Evolutionary conservation across 2,888 invertebrate genomes (phyloP).

Genomic region (Troglohyphantes excavatus): DNA sequence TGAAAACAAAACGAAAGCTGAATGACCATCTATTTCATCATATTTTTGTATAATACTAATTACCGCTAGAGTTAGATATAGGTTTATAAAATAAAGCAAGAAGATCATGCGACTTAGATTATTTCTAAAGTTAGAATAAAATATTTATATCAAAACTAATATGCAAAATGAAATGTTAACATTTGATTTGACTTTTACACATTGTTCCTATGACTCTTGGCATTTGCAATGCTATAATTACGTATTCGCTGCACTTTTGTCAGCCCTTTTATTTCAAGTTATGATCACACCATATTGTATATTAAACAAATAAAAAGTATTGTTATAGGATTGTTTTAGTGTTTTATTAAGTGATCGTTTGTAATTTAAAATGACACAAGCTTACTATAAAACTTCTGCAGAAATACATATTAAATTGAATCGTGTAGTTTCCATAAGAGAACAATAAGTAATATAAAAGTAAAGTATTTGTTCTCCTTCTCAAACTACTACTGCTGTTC

Average conservation of each 20-base stretch:
- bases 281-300: constrained; percentile 53
- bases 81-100: neutral
- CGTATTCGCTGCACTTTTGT: constrained; percentile 55
- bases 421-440: no score
- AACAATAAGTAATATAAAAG: no score
- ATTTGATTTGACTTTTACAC: constrained; percentile 11
- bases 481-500: no score
- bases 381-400: no score
- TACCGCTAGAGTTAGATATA: neutral
- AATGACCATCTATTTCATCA: neutral
- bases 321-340: constrained; percentile 46
- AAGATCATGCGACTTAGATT: neutral
- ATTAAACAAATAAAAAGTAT: constrained; percentile 61
- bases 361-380: no score
- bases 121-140: neutral
- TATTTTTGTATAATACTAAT: neutral
- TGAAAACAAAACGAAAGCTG: no score
- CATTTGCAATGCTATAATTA: constrained; percentile 23
- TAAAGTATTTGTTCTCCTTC: no score
- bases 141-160: neutral
- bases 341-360: neutral
- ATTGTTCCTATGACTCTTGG: constrained; percentile 57
- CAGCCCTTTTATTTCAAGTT: constrained; percentile 41
- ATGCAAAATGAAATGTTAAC: neutral
- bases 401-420: no score